phyloP scores from a whole-genome alignment of 53 echinoderm and acorn worm genomes.

The Henricia sp. region DNA sequence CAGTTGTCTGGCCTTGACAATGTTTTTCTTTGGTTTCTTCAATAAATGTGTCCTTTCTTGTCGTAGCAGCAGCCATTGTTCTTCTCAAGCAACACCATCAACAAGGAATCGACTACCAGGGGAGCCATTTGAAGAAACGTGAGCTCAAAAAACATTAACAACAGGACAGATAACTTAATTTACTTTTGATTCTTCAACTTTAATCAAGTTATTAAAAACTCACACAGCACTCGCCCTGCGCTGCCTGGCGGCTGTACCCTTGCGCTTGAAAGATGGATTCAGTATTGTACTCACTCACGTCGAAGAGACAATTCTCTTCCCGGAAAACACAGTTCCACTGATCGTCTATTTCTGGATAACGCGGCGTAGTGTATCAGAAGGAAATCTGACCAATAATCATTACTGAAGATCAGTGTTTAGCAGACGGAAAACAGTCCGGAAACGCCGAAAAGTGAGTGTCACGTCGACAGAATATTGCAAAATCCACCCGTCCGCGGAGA shows the following conservation, averaged over 20 bases:
- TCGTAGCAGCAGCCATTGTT: slow-evolving; percentile 46
- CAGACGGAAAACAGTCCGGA: slow-evolving; percentile 47
- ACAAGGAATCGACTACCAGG: too few species aligned
- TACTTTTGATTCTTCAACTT: neutral
- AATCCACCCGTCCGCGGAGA: neutral
- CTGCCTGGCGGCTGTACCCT: too few species aligned
- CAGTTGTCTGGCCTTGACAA: too few species aligned
- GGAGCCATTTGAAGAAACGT: slow-evolving; percentile 56
- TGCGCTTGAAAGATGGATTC: neutral
- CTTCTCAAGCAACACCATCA: neutral
- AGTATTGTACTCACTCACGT: neutral
- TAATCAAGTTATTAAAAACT: too few species aligned
- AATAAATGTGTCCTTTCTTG: slow-evolving; percentile 6
- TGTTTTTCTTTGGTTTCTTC: too few species aligned
- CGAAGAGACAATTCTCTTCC: slow-evolving; percentile 14
- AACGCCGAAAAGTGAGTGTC: slow-evolving; percentile 18
- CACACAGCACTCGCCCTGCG: too few species aligned
- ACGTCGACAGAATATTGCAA: neutral
- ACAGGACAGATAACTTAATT: too few species aligned
- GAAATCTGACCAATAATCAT: slow-evolving; percentile 56
- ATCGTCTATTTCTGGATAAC: slow-evolving; percentile 60
- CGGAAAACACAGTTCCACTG: slow-evolving; percentile 57
- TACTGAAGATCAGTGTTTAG: too few species aligned
- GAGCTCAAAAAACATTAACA: too few species aligned
- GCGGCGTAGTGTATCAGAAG: slow-evolving; percentile 44